Conservation (phyloP, 1,140 invertebrate genomes). For the Idris sp. region DNA sequence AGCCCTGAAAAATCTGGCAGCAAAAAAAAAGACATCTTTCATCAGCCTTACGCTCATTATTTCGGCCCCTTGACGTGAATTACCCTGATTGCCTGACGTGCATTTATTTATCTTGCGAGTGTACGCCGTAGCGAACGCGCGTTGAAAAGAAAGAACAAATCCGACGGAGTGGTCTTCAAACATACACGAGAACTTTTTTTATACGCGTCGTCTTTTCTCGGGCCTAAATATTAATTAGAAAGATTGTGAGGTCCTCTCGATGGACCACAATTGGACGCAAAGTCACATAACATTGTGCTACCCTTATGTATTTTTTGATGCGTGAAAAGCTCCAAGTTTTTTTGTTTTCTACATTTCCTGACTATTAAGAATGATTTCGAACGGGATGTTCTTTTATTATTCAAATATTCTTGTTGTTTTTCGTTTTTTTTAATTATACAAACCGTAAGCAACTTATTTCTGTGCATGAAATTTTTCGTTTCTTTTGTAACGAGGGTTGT, state of each 20-base stretch:
- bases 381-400: no score
- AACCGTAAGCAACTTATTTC: constrained; percentile 6
- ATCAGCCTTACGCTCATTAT: constrained; percentile 44
- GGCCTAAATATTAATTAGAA: constrained; percentile 57
- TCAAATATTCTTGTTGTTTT: no score
- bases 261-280: constrained; percentile 19
- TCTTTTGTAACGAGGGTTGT: no score
- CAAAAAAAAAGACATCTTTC: constrained; percentile 43
- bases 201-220: constrained; percentile 49
- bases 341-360: constrained; percentile 8
- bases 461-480: constrained; percentile 7
- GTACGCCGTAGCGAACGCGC: constrained; percentile 43
- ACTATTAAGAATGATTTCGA: no score
- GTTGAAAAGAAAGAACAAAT: constrained; percentile 54
- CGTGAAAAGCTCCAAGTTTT: constrained; percentile 28
- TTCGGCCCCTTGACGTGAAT: constrained; percentile 56
- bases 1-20: constrained; percentile 20
- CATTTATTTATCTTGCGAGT: constrained; percentile 47
- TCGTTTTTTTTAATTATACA: no score
- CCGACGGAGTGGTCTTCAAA: constrained; percentile 52
- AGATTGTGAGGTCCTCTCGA: constrained; percentile 49
- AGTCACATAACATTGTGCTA: no score
- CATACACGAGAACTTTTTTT: constrained; percentile 37
- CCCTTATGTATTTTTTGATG: no score
- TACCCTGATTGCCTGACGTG: constrained; percentile 57